Base-by-base conservation (phyloP, 2,113 vertebrate species). In the Synodontis membranacea region DNA sequence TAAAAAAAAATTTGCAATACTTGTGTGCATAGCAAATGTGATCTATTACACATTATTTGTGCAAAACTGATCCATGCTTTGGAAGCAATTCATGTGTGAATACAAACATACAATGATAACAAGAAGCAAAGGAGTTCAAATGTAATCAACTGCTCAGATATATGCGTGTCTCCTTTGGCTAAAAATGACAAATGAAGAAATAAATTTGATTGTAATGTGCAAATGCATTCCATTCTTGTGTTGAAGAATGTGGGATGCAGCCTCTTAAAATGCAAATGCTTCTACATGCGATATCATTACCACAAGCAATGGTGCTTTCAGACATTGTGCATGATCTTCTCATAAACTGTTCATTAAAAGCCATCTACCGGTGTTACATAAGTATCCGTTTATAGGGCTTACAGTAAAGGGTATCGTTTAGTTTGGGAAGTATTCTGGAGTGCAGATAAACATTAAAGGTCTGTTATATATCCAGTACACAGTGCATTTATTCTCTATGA, bases 401-500 rank as follows among this genome's bases (percentile, higher is more conserved):
- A 82, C 46, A 37, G 83, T 42, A 82, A 84, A 85, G 50, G 12
- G 28, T 76, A 42, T 52, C 14, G 23, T 28, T 68, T 34, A 25
- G 14, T 83, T 60, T 48, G 34, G 34, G 74, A 62, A 5, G 72
- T 70, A 25, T 50, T 79, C 3, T 74, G 62, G n/a, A 62, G n/a
- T 62, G 80, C 39, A 64, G 28, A 17, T 46, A 66, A 50, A 76
- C 15, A 37, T 86, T 9, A 19, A 21, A 48, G 80, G 31, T 84
- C 42, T 66, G 15, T n/a, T 66, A 34, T 79, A 70, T 82, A 76
- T 89, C 39, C 75, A 68, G 75, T 50, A 82, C 82, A 87, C 56
- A 62, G 48, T 84, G 85, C 82, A 11, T 81, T 89, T 84, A 58
- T 87, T 80, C 70, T 25, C 66, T 58, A 56, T 84, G 82, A 82